Conservation (phyloP, 2,113 vertebrate genomes). For the Blennius ocellaris region DNA sequence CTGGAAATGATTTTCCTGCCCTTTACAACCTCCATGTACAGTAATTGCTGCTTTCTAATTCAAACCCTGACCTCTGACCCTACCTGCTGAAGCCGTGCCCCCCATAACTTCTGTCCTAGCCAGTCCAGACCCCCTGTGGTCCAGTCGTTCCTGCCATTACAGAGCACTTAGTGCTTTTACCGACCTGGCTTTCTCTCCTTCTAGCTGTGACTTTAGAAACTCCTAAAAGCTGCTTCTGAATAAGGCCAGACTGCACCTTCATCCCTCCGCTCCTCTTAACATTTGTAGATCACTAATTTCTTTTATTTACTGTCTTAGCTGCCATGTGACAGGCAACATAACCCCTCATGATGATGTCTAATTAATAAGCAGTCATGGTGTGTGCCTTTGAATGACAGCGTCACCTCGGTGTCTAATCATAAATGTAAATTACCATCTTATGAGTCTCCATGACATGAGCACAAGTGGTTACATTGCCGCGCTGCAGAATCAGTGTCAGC, state of each 20-base stretch:
- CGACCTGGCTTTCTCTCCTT: conserved; percentile 9
- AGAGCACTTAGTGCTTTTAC: conserved; percentile 27
- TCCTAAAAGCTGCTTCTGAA: conserved; percentile 31
- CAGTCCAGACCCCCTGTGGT: conserved; percentile 2
- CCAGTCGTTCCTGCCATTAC: conserved; percentile 24
- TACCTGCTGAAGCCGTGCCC: conserved; percentile 34
- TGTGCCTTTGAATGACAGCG: conserved; percentile 9
- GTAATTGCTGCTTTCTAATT: conserved; percentile 34
- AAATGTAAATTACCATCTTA: conserved; percentile 27
- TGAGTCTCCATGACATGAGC: background rate
- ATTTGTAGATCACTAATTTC: background rate
- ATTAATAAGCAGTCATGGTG: conserved; percentile 10
- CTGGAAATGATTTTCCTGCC: background rate
- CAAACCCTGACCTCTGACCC: conserved; percentile 23
- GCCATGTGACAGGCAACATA: background rate
- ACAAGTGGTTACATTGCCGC: background rate
- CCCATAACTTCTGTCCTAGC: conserved; percentile 18
- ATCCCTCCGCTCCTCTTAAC: background rate
- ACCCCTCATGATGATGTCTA: conserved; percentile 6
- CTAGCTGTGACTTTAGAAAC: conserved; percentile 42
- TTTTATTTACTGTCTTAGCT: conserved; percentile 10
- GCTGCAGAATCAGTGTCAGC: background rate
- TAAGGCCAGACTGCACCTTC: background rate
- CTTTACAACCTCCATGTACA: conserved; percentile 1
- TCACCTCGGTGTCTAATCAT: conserved; percentile 7